Evolutionary conservation across 1,140 invertebrate species (phyloP).

Genomic region (Drosophila carrolli): DNA sequence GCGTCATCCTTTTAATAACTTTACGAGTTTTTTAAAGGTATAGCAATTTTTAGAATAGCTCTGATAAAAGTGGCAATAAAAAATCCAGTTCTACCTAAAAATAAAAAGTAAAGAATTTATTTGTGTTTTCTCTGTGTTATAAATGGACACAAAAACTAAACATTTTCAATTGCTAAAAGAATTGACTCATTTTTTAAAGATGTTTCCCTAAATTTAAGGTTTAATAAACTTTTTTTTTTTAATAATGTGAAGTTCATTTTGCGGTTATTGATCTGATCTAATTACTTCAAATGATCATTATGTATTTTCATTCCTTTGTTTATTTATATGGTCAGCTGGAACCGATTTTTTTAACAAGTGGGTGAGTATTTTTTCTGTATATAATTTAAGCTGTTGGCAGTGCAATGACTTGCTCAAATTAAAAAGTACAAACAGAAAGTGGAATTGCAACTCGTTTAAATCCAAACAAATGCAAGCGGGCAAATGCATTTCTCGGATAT

Average conservation of each 20-base stretch:
- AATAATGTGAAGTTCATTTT: neutral
- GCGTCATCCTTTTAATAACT: too few relatives aligned
- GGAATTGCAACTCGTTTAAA: constrained; percentile 11
- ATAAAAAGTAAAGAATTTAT: too few relatives aligned
- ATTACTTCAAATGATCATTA: constrained; percentile 1
- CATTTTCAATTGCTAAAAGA: too few relatives aligned
- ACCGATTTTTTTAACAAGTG: constrained; percentile 11
- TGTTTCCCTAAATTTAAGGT: too few relatives aligned
- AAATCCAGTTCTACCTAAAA: too few relatives aligned
- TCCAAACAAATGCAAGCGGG: constrained; percentile 10
- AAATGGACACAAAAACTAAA: too few relatives aligned
- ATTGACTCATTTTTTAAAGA: too few relatives aligned
- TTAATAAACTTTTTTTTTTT: neutral
- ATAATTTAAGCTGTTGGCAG: constrained; percentile 6
- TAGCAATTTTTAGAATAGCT: too few relatives aligned
- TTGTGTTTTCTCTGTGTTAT: too few relatives aligned
- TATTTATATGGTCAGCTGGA: constrained; percentile 14
- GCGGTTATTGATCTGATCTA: neutral
- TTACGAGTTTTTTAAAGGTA: too few relatives aligned
- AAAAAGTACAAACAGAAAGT: constrained; percentile 19
- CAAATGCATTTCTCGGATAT: constrained; percentile 27
- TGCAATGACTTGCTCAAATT: constrained; percentile 32
- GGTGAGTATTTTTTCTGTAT: neutral
- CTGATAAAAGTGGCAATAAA: too few relatives aligned
- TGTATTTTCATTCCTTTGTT: constrained; percentile 11